phyloP scores from a whole-genome alignment of 2,888 invertebrate species.

The Congeria kusceri region DNA sequence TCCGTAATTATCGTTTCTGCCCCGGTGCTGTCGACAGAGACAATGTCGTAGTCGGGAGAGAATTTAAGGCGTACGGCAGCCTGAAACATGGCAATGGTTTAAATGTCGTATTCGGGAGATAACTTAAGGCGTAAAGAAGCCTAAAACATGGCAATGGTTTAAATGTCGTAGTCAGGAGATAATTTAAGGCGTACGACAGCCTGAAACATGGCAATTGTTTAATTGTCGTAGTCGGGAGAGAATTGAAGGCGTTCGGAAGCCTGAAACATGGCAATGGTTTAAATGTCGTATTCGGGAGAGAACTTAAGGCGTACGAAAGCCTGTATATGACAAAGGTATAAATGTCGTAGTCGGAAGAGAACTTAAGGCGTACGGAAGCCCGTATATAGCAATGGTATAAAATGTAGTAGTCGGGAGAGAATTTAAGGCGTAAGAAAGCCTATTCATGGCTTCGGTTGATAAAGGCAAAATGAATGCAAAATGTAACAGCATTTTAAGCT shows the following conservation, averaged over 20 bases:
- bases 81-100: not conserved
- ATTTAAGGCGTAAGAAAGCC: not conserved
- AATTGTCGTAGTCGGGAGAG: no score
- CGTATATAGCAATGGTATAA: no score
- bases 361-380: no score
- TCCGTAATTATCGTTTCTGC: not conserved
- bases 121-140: no score
- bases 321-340: not conserved
- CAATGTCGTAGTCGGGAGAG: not conserved
- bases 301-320: not conserved
- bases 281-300: not conserved
- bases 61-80: not conserved
- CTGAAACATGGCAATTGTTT: not conserved
- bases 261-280: no score
- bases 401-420: not conserved
- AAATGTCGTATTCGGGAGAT: no score
- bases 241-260: no score
- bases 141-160: no score
- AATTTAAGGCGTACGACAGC: not conserved
- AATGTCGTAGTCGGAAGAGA: no score
- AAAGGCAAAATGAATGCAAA: no score
- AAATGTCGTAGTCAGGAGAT: not conserved
- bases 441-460: not conserved
- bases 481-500: no score
- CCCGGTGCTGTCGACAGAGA: constrained; percentile 1